These are phyloP conservation scores for Polyploca ridens DNA, from an alignment of 2,888 invertebrate genomes.

Conservation along the genomic window DNA sequence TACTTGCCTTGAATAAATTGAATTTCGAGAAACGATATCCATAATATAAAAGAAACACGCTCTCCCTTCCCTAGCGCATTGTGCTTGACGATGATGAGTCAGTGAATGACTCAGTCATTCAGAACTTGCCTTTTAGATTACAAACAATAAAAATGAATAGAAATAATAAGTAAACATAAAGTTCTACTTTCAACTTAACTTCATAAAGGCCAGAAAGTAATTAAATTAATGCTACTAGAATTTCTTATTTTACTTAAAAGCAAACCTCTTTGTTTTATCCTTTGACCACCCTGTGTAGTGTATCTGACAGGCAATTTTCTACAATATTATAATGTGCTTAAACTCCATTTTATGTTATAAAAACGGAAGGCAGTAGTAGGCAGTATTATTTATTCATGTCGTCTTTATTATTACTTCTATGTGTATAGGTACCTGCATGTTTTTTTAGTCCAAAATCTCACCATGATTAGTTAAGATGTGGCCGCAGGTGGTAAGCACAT, in stretches of 20 bases:
- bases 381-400: neutral
- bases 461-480: no score
- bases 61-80: no score
- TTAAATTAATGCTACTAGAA: conserved; percentile 40
- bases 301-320: conserved; percentile 76
- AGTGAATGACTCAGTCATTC: no score
- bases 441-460: no score
- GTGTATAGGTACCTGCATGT: no score
- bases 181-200: conserved; percentile 12
- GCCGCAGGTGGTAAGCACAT: no score
- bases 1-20: no score
- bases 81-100: no score
- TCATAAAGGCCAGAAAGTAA: conserved; percentile 34
- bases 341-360: conserved; percentile 26
- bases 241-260: conserved; percentile 40
- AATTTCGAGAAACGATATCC: no score
- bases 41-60: no score
- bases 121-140: neutral
- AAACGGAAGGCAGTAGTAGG: neutral
- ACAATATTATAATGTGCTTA: conserved; percentile 58
- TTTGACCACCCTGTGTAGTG: conserved; percentile 65
- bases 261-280: conserved; percentile 55
- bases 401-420: no score
- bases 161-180: neutral
- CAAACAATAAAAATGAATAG: neutral